Base-by-base conservation (phyloP, 2,113 vertebrate species). In the Picathartes gymnocephalus region DNA sequence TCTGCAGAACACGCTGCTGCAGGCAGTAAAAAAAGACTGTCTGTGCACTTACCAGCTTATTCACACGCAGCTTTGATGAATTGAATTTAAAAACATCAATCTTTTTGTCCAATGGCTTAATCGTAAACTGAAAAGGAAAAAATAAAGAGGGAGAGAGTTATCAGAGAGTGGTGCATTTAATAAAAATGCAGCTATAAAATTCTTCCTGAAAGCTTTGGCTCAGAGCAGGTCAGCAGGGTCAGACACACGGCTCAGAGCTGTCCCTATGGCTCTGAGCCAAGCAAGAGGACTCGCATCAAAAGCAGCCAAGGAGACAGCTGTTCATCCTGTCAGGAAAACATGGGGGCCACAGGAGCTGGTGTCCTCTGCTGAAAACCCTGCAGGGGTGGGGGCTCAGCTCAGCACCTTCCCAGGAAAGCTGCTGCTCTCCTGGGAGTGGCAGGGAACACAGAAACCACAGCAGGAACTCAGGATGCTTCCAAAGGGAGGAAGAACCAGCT, bases 91-190 rank as follows among this genome's bases (percentile, higher is more conserved):
- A 99, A 95, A 99, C 98, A 48, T 99, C 98, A 17, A 98, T 98
- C 97, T 99, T 99, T 97, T 99, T 99, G 95, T 99, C 99, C 98
- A 99, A 89, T 23, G 99, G 99, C 96, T 99, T 99, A 96, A 99
- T 99, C 20, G 99, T 98, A 94, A 99, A 99, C 99, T 99, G 96
- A 89, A 97, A 97, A 80, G 93, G 81, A 66, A 81, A 96, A 85
- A 90, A 90, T 89, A 79, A 73, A 82, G 73, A 91, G 86, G 57
- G 57, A 44, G 74, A 94, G 77, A 92, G 91, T 77, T 72, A 95
- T 95, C 87, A 90, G 60, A 69, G 51, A 78, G 51, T 1, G 4
- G 66, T n/a, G 48, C 66, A 65, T 68, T 70, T 96, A 74, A 78
- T 48, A 85, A 83, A 69, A 73, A 83, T 1, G 1, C 61, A 69